Base-by-base conservation (phyloP, 1,140 invertebrate genomes). In the Cheumatopsyche charites region DNA sequence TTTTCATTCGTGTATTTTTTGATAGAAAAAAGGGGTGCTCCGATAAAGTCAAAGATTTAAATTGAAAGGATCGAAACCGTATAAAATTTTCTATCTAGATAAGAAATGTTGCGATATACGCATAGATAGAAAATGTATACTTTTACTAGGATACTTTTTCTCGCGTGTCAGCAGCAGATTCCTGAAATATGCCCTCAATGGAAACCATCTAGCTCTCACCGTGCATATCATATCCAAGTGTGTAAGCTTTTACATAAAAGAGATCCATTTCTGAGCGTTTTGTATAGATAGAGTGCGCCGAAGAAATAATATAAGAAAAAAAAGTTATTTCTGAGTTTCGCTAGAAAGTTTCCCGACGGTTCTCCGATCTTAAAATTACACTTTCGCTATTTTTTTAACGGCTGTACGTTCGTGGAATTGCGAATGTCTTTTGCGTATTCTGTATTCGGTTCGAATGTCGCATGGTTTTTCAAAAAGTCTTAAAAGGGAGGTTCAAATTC, bases 121-220 rank as follows among this genome's bases (percentile, higher is more conserved):
- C 19, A 17, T 6, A 52, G 19, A 13, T 17, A 52, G 1, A 21
- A 65, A 41, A 62, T 49, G 73, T 72, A 61, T 70, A 72, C 70
- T 75, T 72, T 72, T 62, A 55, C 55, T 45, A 66, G 49, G 66
- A 72, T 68, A 72, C 55, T 72, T 63, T 70, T 58, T 58, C 17
- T 45, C 43, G 62, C 47, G 69, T 68, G 73, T 75, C 73, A 75
- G 73, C 73, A 47, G 43, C 73, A 75, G 73, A 70, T 62, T 70
- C 70, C 69, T 75, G 73, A 75, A 75, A 75, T 75, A 72, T 70
- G 49, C 61, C 26, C 67, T 72, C 47, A 75, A 72, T 75, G 67
- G 73, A 65, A 62, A 62, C 52, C 68, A 55, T 74, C 73, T 42
- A 68, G 58, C 36, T 67, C 52, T 71, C 29, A 4, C 9, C 62